Percentiles rank a stretch among this genome's conserved stretches.
Evolutionary conservation across 64 coral and sea anemone genomes (phyloP).

Genomic region (Actinia tenebrosa): DNA sequence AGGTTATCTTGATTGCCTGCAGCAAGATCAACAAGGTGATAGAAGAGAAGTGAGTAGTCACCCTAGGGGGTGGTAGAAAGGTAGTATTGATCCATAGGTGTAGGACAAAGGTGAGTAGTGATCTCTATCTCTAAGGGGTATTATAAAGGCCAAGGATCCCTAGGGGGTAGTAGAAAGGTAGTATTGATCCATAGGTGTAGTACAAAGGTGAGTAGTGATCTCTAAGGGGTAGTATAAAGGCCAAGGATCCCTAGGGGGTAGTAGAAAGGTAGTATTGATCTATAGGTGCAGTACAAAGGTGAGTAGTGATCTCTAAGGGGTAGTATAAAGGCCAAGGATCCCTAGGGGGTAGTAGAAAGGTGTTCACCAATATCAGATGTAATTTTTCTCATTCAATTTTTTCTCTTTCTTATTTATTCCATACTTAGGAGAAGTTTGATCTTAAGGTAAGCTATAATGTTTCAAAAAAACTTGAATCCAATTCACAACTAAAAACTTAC

Average conservation of each 20-base stretch:
- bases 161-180: too few species aligned
- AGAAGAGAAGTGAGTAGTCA: not conserved
- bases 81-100: too few species aligned
- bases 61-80: not conserved
- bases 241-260: not conserved
- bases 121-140: not conserved
- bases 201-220: not conserved
- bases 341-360: not conserved
- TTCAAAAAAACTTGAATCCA: too few species aligned
- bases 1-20: not conserved
- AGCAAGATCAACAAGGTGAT: too few species aligned
- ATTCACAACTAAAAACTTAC: too few species aligned
- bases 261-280: conserved; percentile 9
- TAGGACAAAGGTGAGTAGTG: conserved; percentile 23
- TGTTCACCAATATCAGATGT: too few species aligned
- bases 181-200: too few species aligned
- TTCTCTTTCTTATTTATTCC: not conserved
- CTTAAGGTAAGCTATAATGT: conserved; percentile 35
- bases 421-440: conserved; percentile 39
- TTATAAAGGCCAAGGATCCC: not conserved
- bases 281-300: not conserved
- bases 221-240: not conserved
- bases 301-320: not conserved
- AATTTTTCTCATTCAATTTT: not conserved
- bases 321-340: not conserved